Evolutionary conservation across 2,797 vertebrate species (phyloP), one percentile per base, ranked within the genome.

Genomic region (Hippoglossus hippoglossus): DNA sequence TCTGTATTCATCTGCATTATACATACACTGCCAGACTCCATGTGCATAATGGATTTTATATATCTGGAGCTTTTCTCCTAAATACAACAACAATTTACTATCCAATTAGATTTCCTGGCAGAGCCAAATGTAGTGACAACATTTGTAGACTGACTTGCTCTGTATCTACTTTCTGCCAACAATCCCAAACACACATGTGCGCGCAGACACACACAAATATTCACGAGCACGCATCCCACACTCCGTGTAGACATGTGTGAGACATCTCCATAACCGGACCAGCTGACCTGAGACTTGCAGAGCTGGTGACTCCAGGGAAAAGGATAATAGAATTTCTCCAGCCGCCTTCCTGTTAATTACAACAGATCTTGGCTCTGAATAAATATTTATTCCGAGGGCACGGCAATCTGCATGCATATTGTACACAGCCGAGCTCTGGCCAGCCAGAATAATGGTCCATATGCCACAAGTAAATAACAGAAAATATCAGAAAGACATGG

Each of bases 291-390:
- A 87, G 87, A 84, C 80, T 88, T 56, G 64, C 84, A 69, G 87
- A 88, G 78, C 80, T 77, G 44, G 73, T 72, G 81, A 83, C 87
- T 91, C 86, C 71, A 54, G 85, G 83, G 87, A 87, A 75, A 80
- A 59, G 79, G 88, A 91, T 89, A 93, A 93, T 92, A 89, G 80
- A 90, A 93, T 93, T 88, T 86, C 80, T 88, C 80, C 68, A 73
- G 79, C 80, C 61, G 79, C 79, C 88, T 86, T 90, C 79, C 85
- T 85, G 89, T 92, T 93, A 93, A 93, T 94, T 94, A 93, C 86
- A 82, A 65, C 81, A 87, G 90, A 90, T 83, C 89, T 86, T 88
- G 85, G 79, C 87, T 86, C 83, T 80, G 82, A 89, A 88, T 92
- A 91, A 92, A 93, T 93, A 93, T 93, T 89, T 91, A 86, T 90